A percentile compares a stretch with the other conserved stretches of the same genome.
These are phyloP conservation scores for Thermophis baileyi DNA, from an alignment of 2,113 vertebrate species.

Conservation along the genomic window DNA sequence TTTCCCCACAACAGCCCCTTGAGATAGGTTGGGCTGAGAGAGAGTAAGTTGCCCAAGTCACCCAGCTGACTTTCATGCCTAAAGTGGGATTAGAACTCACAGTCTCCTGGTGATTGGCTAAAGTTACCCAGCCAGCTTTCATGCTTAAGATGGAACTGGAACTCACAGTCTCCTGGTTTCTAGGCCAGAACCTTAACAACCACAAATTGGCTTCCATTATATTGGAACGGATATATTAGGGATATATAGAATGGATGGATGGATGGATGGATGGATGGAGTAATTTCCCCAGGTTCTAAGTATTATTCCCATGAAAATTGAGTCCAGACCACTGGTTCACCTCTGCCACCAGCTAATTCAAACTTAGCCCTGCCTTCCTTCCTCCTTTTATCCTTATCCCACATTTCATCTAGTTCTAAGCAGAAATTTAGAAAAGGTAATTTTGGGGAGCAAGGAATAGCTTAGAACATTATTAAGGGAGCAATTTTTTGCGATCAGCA, in stretches of 20 bases:
- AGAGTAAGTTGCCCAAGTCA: no score
- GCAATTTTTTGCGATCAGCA: neutral
- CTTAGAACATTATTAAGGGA: neutral
- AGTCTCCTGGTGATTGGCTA: no score
- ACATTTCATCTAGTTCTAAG: neutral
- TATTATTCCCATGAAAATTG: neutral
- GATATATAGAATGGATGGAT: neutral
- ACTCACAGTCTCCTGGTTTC: neutral
- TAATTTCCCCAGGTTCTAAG: neutral
- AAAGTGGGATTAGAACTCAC: no score
- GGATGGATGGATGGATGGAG: neutral
- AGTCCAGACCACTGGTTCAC: neutral
- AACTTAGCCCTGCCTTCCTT: neutral
- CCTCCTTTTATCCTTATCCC: neutral
- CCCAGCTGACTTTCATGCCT: neutral
- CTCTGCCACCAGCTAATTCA: neutral
- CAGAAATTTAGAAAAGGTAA: neutral
- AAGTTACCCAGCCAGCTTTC: no score
- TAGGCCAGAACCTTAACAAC: neutral
- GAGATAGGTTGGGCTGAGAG: neutral
- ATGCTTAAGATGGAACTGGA: neutral
- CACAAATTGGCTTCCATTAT: neutral
- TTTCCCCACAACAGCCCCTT: neutral
- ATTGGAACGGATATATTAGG: neutral
- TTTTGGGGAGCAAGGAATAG: neutral